Base-by-base conservation (phyloP, 1,140 invertebrate species). In the Frieseomelitta varia region DNA sequence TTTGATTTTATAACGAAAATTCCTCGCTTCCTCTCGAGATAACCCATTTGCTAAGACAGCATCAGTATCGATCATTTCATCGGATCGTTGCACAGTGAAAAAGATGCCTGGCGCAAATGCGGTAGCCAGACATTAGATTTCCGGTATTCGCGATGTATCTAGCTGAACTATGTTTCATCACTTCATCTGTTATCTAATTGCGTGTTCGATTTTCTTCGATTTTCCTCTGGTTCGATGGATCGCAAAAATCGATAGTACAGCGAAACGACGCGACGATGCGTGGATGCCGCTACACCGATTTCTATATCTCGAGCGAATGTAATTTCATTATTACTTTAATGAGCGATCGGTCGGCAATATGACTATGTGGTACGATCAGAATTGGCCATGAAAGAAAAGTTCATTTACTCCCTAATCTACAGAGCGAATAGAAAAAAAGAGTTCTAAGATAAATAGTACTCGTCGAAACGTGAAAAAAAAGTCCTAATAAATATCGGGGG, bases 251-350 rank as follows among this genome's bases (percentile, higher is more conserved):
- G 30, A 82, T 87, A 30, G 69, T 61, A 47, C 8, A 47, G 39
- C 17, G 21, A 81, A 51, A 47, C 15, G 63, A n/a, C 39, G 75
- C 81, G 74, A 87, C 86, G 89, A 90, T 90, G 87, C 89, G 89
- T 89, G 81, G 39, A 91, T 53, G 61, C 85, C 75, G 85, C 82
- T 89, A 85, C n/a, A 34, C 30, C n/a, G 24, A 85, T 67, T 84
- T 34, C 72, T n/a, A 63, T 74, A 84, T 81, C 84, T 85, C 68
- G 63, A 81, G n/a, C 65, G 81, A 85, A 58, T 78, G 79, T 86
- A 82, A 82, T 86, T 30, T 63, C 56, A 87, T 90, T 88, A 91
- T 90, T 90, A 87, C 78, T 77, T 79, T 90, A 91, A 92, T 92
- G 87, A 90, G 85, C 84, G 88, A 88, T 86, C 87, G 87, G 75